Evolutionary conservation across 2,113 vertebrate species (phyloP).

Genomic region (Phyllostomus discolor): DNA sequence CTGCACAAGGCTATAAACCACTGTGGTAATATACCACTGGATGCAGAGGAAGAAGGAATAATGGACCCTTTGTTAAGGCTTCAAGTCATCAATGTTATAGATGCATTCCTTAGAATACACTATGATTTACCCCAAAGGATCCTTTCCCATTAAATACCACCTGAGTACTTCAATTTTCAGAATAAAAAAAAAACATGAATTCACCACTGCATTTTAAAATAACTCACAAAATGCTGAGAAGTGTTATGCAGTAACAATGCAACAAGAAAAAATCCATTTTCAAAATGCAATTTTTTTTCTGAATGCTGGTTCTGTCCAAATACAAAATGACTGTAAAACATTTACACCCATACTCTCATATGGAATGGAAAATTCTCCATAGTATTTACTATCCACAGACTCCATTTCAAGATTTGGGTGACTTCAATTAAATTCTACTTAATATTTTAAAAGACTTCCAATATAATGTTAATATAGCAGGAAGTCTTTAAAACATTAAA

Average conservation of each 20-base stretch:
- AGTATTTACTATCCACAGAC: conserved; percentile 40
- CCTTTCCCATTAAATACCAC: conserved; percentile 75
- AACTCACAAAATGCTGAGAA: conserved; percentile 70
- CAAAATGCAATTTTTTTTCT: conserved; percentile 71
- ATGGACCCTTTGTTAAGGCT: conserved; percentile 76
- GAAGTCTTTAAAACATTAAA: conserved; percentile 46
- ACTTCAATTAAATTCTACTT: conserved; percentile 58
- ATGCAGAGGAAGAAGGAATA: conserved; percentile 68
- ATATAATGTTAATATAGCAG: conserved; percentile 31
- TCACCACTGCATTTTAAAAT: conserved; percentile 77
- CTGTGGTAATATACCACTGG: conserved; percentile 65
- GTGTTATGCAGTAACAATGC: conserved; percentile 65
- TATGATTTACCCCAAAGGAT: conserved; percentile 74
- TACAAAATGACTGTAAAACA: conserved; percentile 77
- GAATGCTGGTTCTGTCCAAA: conserved; percentile 66
- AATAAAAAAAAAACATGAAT: conserved; percentile 75
- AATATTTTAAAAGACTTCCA: conserved; percentile 42
- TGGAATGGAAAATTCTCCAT: conserved; percentile 49
- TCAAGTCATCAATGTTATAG: conserved; percentile 74
- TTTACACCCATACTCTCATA: conserved; percentile 58
- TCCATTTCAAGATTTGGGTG: conserved; percentile 48
- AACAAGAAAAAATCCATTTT: conserved; percentile 73
- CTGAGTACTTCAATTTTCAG: conserved; percentile 62
- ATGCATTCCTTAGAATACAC: conserved; percentile 74
- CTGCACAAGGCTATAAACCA: conserved; percentile 74